A percentile compares a stretch with the other conserved stretches of the same genome.
phyloP scores from a whole-genome alignment of 64 coral and sea anemone species.

The Montipora foliosa region DNA sequence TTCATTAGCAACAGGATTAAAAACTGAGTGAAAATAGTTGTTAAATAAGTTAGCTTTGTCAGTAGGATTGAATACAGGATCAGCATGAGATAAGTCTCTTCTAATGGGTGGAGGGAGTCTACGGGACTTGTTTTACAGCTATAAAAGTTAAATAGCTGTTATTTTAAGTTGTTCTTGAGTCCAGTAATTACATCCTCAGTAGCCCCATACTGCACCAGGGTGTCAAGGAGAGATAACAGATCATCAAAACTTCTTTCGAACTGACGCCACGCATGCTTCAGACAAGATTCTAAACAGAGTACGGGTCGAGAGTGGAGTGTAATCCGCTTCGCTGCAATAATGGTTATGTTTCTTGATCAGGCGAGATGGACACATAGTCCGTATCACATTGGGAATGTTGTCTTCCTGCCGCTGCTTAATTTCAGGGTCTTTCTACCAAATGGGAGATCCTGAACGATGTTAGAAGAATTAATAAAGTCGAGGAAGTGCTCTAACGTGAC shows the following conservation, averaged over 20 bases:
- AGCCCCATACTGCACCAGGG: background rate
- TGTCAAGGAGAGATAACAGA: constrained; percentile 16
- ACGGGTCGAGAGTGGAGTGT: constrained; percentile 4
- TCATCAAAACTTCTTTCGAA: constrained; percentile 38
- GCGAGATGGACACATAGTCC: no score
- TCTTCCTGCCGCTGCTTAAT: no score
- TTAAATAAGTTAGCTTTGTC: constrained; percentile 44
- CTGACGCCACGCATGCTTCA: background rate
- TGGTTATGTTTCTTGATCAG: no score
- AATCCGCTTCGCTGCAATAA: background rate
- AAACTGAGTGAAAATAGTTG: background rate
- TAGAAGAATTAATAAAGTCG: no score
- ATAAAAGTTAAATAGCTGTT: constrained; percentile 1
- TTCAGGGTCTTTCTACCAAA: no score
- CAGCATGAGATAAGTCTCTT: constrained; percentile 22
- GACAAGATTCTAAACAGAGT: constrained; percentile 7
- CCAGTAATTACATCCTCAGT: background rate
- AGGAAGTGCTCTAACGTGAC: no score
- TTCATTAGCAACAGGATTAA: no score
- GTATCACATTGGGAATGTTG: background rate
- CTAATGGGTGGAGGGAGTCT: constrained; percentile 34
- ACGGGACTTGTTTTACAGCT: constrained; percentile 38
- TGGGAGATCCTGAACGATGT: no score
- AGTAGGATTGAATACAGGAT: constrained; percentile 21
- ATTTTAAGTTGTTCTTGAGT: constrained; percentile 9